Evolutionary conservation across 2,113 vertebrate genomes (phyloP), one percentile per base, ranked within the genome.

Genomic region (Prochilodus magdalenae): DNA sequence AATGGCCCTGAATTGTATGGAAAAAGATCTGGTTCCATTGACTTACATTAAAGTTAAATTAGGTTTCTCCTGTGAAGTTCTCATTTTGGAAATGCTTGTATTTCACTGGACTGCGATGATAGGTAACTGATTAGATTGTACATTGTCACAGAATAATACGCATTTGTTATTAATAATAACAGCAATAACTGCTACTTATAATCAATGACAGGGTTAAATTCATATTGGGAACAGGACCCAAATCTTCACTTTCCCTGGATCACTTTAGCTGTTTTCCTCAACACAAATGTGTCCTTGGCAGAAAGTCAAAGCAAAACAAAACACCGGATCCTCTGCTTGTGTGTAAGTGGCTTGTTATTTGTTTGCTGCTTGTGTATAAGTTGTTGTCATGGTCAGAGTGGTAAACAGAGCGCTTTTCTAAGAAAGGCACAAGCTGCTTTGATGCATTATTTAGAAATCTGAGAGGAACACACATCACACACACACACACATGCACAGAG

Each of bases 391-490:
- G 51, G 62, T 36, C 29, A 65, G 74, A 69, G 49, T 65, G 65
- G 44, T 33, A 85, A 82, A 47, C 62, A 78, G 18, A 81, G 63
- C 27, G 14, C 29, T 67, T 73, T 81, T 63, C 51, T 77, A 51
- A 57, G 57, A 83, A 59, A 70, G 55, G 44, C 27, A 74, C 30
- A 74, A 18, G 22, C 44, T 24, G 53, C 76, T 73, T 77, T 79
- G 62, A 73, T 84, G 60, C 33, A 85, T 85, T 74, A 85, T 85
- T 87, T 79, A 84, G 30, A 70, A 57, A 22, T 59, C 30, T 36
- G 44, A 71, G 26, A 78, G 22, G 63, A 80, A 71, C 7, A 49
- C 20, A 57, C 73, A 78, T 57, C 55, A 60, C 53, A 71, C 18
- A 66, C 51, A 65, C 26, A 49, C n/a, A 55, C 24, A 73, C 30